phyloP scores from a whole-genome alignment of 2,888 invertebrate species.

The Thecocarcelia acutangulata region DNA sequence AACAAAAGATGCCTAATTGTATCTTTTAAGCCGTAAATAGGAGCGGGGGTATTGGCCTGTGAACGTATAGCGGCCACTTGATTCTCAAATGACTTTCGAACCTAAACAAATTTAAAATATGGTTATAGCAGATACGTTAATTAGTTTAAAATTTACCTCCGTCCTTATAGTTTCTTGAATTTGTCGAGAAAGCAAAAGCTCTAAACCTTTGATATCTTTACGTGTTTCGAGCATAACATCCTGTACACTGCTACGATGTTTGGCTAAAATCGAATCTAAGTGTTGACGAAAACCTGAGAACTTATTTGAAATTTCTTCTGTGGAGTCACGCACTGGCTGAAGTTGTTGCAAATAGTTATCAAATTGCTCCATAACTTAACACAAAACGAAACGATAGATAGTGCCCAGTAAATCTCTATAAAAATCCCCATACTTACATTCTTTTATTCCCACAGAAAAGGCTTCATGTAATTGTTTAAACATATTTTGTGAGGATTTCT shows the following conservation, averaged over 20 bases:
- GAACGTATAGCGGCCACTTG: constrained; percentile 86
- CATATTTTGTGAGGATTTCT: constrained; percentile 92
- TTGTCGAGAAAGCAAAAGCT: constrained; percentile 77
- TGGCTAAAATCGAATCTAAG: constrained; percentile 76
- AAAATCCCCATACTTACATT: constrained; percentile 85
- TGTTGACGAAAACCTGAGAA: constrained; percentile 78
- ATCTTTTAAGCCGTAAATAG: constrained; percentile 84
- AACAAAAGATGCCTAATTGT: constrained; percentile 87
- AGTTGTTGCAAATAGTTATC: constrained; percentile 82
- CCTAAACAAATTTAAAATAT: constrained; percentile 68
- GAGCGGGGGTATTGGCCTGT: constrained; percentile 88
- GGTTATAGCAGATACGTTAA: background rate
- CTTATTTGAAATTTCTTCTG: constrained; percentile 78
- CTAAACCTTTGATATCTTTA: constrained; percentile 79
- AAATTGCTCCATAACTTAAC: constrained; percentile 82
- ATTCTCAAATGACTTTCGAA: constrained; percentile 83
- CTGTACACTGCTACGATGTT: constrained; percentile 77
- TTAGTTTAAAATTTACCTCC: constrained; percentile 73
- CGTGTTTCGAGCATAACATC: constrained; percentile 79
- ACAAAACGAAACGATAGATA: constrained; percentile 52
- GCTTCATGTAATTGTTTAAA: constrained; percentile 94
- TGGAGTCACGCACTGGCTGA: constrained; percentile 78
- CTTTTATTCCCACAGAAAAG: constrained; percentile 93
- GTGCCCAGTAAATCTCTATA: background rate
- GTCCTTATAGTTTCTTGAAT: constrained; percentile 79